Evolutionary conservation across 2,113 vertebrate genomes (phyloP).

Genomic region (Zootoca vivipara): DNA sequence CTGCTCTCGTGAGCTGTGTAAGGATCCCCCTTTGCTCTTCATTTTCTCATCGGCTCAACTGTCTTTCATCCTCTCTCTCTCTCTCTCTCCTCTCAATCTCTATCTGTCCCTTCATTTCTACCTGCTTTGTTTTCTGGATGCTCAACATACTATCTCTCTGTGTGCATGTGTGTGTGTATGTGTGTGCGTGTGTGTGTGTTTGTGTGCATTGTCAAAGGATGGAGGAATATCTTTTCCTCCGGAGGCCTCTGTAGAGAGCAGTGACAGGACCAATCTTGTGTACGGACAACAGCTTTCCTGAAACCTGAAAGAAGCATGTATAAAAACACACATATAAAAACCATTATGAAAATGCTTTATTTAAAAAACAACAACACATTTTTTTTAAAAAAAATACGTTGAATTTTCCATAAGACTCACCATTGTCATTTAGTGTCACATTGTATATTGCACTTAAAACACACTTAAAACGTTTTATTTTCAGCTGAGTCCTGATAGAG

Average conservation of each 20-base stretch:
- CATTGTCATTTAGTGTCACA: too few species aligned
- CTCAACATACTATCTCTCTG: not conserved
- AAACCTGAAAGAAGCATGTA: not conserved
- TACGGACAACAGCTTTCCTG: not conserved
- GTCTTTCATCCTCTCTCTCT: not conserved
- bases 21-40: constrained; percentile 74
- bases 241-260: not conserved
- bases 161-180: not conserved
- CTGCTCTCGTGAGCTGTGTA: constrained; percentile 87
- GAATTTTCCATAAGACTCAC: too few species aligned
- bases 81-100: not conserved
- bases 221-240: not conserved
- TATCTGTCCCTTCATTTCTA: constrained; percentile 34
- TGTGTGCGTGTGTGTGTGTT: constrained; percentile 6
- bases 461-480: too few species aligned
- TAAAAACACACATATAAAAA: too few species aligned
- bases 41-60: constrained; percentile 22
- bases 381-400: too few species aligned
- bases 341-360: not conserved
- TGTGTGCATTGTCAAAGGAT: not conserved
- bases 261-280: not conserved
- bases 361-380: too few species aligned
- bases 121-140: not conserved
- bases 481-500: too few species aligned
- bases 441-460: too few species aligned